A percentile compares a stretch with the other conserved stretches of the same genome.
These are phyloP conservation scores for Anisognathus igniventris DNA, from an alignment of 2,797 vertebrate species.

Conservation along the genomic window DNA sequence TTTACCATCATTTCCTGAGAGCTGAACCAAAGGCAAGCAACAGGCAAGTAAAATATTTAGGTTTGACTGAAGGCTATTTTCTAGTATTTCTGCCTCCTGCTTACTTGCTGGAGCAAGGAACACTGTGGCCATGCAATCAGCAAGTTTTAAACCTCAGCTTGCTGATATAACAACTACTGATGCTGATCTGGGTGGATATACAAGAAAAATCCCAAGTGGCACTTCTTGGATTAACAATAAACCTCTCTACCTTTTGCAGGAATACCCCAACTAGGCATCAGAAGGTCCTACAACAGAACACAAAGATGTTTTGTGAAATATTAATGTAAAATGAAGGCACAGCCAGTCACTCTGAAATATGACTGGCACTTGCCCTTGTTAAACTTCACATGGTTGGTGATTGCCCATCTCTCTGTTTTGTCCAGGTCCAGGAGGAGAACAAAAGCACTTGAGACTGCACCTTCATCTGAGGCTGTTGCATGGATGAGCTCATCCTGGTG, in stretches of 20 bases:
- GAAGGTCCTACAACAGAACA: not conserved
- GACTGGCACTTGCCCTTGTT: not conserved
- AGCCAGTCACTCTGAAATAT: not conserved
- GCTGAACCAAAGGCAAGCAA: not conserved
- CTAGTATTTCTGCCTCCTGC: not conserved
- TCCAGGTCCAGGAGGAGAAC: not conserved
- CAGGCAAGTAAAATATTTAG: not conserved
- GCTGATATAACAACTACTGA: not conserved
- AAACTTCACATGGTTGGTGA: not conserved
- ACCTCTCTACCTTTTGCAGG: not conserved
- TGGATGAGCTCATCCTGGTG: not conserved
- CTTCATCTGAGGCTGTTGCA: not conserved
- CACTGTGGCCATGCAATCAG: rapidly evolving
- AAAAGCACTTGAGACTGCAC: not conserved
- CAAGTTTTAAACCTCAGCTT: not conserved
- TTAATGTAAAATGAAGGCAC: not conserved
- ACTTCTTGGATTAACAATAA: not conserved
- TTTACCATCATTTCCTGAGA: not conserved
- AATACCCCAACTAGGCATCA: not conserved
- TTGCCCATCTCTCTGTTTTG: not conserved
- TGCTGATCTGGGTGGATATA: not conserved
- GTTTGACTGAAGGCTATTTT: not conserved
- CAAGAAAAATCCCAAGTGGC: not conserved
- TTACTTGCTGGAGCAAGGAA: not conserved
- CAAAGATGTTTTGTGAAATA: not conserved